Percentiles rank a stretch among this genome's conserved stretches.
These are phyloP conservation scores for Drosophila cardini DNA, from an alignment of 1,140 invertebrate species.

Conservation along the genomic window DNA sequence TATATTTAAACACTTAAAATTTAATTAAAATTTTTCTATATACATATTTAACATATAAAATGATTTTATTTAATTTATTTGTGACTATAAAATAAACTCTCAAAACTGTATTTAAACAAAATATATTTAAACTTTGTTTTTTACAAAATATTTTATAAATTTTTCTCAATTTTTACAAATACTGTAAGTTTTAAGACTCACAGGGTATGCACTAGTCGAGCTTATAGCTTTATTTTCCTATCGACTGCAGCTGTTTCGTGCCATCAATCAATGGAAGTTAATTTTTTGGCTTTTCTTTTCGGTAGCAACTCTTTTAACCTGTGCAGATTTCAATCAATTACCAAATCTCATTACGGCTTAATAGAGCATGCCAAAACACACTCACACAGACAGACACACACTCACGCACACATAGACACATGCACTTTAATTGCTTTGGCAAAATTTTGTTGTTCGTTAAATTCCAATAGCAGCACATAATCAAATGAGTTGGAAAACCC, in stretches of 20 bases:
- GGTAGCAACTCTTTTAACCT: conserved; percentile 40
- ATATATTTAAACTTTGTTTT: too few species aligned
- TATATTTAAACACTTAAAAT: too few species aligned
- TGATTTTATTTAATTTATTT: too few species aligned
- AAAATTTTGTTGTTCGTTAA: conserved; percentile 31
- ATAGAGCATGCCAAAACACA: conserved; percentile 67
- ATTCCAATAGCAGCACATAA: conserved; percentile 48
- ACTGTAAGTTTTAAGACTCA: too few species aligned
- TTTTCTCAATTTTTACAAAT: too few species aligned
- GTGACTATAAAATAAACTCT: too few species aligned
- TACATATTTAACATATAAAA: too few species aligned
- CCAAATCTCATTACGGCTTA: conserved; percentile 80
- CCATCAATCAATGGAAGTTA: conserved; percentile 69
- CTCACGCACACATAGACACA: conserved; percentile 9
- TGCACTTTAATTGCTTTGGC: conserved; percentile 17
- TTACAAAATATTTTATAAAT: too few species aligned
- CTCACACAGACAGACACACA: conserved; percentile 17
- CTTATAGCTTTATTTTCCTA: neutral
- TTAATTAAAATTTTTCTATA: too few species aligned
- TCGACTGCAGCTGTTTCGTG: conserved; percentile 10
- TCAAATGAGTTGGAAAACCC: conserved; percentile 43
- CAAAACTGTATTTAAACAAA: too few species aligned
- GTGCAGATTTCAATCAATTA: conserved; percentile 73
- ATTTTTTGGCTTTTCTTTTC: conserved; percentile 45
- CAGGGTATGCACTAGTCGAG: neutral